A percentile compares a stretch with the other conserved stretches of the same genome.
Evolutionary conservation across 2,113 vertebrate species (phyloP).

Genomic region (Nyctereutes procyonoides): DNA sequence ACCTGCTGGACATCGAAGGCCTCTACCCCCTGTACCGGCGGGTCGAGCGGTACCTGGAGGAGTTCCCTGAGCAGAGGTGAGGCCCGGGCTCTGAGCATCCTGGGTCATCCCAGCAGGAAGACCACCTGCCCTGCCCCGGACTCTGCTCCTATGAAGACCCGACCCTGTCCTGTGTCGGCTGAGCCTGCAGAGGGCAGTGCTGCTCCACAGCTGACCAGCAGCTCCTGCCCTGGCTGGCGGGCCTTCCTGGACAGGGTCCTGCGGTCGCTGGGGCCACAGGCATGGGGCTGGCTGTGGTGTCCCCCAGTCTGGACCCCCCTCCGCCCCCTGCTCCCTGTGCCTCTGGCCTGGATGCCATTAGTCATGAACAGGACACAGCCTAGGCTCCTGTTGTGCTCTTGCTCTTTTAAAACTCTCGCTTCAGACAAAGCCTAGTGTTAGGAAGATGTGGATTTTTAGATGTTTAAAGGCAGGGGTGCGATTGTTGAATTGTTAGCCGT

Average conservation of each 20-base stretch:
- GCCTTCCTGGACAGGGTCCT: neutral
- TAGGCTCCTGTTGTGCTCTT: neutral
- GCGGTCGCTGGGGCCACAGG: too few relatives aligned
- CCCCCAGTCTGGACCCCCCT: too few relatives aligned
- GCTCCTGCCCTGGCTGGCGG: accelerated
- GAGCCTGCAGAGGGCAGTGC: slow-evolving; percentile 72
- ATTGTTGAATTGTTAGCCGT: neutral
- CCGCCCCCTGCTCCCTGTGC: neutral
- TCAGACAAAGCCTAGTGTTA: neutral
- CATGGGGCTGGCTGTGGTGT: too few relatives aligned
- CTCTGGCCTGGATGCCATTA: neutral
- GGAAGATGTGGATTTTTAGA: neutral
- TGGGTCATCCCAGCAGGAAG: neutral
- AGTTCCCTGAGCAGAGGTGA: slow-evolving; percentile 96
- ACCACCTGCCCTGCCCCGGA: accelerated
- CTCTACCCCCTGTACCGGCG: slow-evolving; percentile 94
- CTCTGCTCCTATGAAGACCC: neutral
- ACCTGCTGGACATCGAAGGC: slow-evolving; percentile 97
- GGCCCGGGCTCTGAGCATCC: neutral
- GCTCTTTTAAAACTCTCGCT: neutral
- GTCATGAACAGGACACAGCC: neutral
- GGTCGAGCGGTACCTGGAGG: slow-evolving; percentile 94
- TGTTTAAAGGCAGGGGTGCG: neutral
- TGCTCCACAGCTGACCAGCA: neutral
- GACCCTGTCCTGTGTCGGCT: neutral